phyloP scores from a whole-genome alignment of 2,113 vertebrate species.

The Numida meleagris region DNA sequence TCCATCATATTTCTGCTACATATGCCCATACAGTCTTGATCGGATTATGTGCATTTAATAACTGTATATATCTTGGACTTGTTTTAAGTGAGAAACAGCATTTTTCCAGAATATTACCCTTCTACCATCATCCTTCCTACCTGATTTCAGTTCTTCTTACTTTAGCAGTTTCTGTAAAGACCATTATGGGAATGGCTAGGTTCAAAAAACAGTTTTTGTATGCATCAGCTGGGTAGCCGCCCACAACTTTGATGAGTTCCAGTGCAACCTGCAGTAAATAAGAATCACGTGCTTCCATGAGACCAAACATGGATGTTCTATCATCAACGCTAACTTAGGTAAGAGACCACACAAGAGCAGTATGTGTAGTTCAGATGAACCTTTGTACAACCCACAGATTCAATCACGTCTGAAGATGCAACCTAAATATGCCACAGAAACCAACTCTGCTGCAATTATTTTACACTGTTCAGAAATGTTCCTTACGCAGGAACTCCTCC shows the following conservation, averaged over 20 bases:
- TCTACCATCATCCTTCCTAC: constrained; percentile 63
- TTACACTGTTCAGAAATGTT: not conserved
- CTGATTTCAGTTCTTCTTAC: constrained; percentile 92
- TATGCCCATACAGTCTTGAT: not conserved
- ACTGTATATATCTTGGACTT: not conserved
- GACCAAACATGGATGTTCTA: not conserved
- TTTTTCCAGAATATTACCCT: not conserved
- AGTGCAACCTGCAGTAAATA: constrained; percentile 86
- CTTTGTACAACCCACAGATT: not conserved
- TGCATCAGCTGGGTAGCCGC: constrained; percentile 86
- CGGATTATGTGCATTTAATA: not conserved
- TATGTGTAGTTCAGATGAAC: not conserved
- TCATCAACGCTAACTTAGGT: not conserved
- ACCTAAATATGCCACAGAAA: not conserved
- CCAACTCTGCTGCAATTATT: not conserved
- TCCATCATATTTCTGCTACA: not conserved
- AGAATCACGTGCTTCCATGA: not conserved
- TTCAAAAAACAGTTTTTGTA: constrained; percentile 99
- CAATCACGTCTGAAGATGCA: not conserved
- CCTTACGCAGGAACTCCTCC: not conserved
- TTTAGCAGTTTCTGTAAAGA: constrained; percentile 91
- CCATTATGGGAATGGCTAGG: constrained; percentile 94
- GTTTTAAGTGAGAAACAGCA: not conserved
- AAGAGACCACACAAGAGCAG: not conserved
- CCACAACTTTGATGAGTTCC: constrained; percentile 93